phyloP scores from a whole-genome alignment of 2,113 vertebrate species.

The Leiothrix lutea region DNA sequence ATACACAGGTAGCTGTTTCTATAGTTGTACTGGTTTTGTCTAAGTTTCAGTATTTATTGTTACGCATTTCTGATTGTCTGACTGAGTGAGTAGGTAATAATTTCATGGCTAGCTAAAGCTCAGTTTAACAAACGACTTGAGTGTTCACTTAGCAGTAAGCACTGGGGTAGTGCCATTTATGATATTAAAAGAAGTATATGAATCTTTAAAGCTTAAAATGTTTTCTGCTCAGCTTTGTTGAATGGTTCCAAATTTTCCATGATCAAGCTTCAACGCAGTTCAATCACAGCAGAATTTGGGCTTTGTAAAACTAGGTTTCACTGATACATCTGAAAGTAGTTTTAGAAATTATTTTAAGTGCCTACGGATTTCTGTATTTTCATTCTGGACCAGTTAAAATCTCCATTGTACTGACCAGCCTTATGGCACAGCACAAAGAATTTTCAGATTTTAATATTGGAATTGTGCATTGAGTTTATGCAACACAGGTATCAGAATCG shows the following conservation, averaged over 20 bases:
- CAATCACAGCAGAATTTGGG: not conserved
- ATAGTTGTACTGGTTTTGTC: not conserved
- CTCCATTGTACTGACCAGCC: not conserved
- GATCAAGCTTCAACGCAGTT: not conserved
- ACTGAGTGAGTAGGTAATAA: not conserved
- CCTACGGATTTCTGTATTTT: not conserved
- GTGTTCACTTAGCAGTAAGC: not conserved
- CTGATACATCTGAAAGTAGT: not conserved
- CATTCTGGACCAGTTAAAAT: not conserved
- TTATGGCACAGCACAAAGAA: not conserved
- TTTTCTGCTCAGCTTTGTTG: not conserved
- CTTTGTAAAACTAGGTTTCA: not conserved
- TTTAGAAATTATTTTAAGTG: not conserved
- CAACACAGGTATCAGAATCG: not conserved
- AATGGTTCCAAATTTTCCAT: not conserved
- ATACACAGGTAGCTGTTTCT: too few relatives aligned
- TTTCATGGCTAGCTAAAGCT: not conserved
- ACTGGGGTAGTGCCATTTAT: not conserved
- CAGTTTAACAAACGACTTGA: not conserved
- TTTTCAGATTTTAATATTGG: not conserved
- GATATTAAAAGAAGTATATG: not conserved
- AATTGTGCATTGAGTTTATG: not conserved
- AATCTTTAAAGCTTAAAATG: not conserved
- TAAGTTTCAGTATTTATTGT: not conserved
- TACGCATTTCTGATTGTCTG: not conserved